Base-by-base conservation (phyloP, 2,113 vertebrate species). In the Malaclemys terrapin region DNA sequence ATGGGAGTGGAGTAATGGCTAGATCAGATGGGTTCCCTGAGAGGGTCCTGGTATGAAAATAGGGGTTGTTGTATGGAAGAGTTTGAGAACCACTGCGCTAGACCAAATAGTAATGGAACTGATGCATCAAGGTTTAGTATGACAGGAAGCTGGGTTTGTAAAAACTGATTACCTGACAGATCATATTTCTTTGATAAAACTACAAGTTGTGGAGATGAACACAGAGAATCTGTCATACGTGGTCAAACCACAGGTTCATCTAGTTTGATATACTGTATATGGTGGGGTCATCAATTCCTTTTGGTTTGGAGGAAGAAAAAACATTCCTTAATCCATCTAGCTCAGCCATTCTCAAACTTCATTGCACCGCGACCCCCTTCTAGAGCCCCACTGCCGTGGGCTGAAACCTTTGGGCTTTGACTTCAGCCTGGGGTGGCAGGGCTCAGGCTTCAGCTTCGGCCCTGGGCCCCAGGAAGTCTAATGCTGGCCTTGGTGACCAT, bases 1-100 rank as follows among this genome's bases (percentile, higher is more conserved):
- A 38, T 0, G 0, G 25, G 0, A 0, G 0, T 65, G 27, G 10
- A 88, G 47, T 0, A 2, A 54, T 80, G 13, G 75, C 57, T 45
- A 27, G 49, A 88, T 57, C 1, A 1, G 27, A 59, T 59, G 57
- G 27, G 57, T 31, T 59, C 27, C 57, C 57, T 59, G 27, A 29
- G 57, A 13, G 27, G 24, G 13, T 59, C 27, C 27, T 59, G 57
- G 24, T 59, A 31, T 59, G 57, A 29, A 59, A 59, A 59, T 12
- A 12, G 24, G 12, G 5, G 27, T 29, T 59, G 56, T 59, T 54
- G n/a, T 52, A 22, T 7, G 10, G 52, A 62, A 84, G 8, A 4
- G 12, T 13, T 8, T 6, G 8, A 57, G 20, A 84, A 1, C 6
- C 12, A 45, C 27, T 52, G n/a, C 69, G 10, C 20, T 89, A 65